Evolutionary conservation across 2,113 vertebrate genomes (phyloP), one percentile per base, ranked within the genome.

Genomic region (Tychaedon coryphoeus): DNA sequence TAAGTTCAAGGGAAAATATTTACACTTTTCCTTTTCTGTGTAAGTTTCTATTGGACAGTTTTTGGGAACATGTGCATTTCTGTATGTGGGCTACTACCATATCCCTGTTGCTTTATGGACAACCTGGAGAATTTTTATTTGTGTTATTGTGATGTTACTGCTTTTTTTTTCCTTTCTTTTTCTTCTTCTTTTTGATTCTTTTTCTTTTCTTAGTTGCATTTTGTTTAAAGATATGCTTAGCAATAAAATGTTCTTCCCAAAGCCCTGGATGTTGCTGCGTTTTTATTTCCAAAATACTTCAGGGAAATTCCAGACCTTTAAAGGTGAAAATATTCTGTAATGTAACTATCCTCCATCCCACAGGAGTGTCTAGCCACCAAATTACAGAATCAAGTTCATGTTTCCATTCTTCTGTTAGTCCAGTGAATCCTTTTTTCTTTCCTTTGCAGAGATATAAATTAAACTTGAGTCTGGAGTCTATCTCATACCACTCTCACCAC

Each of bases 221-320:
- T 98, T 96, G 98, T 98, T 99, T 98, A 98, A 98, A 98, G 98
- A 98, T 98, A 98, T 99, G 98, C 99, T 99, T 99, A 99, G 98
- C 99, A 99, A 99, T 99, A 99, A 99, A 99, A 99, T 98, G 98
- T 99, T 99, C 98, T 99, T 99, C 98, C 98, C 98, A 98, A 99
- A 98, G 74, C 88, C 96, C 97, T 97, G 97, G 94, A 93, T 97
- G 95, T 98, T 95, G 85, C 90, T 96, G 94, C 5, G 28, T 94
- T 95, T 97, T 98, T 97, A 95, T 97, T 97, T 97, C 86, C 14
- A 16, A 82, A 94, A 92, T 28, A 67, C 28, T 96, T 67, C 47
- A 86, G 43, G 51, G 40, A 82, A 84, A 57, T 57, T 86, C 34
- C 36, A 81, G 34, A 31, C 31, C 61, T 87, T 87, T 79, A 71